phyloP scores from a whole-genome alignment of 2,888 invertebrate genomes.

The Patella ulyssiponensis region DNA sequence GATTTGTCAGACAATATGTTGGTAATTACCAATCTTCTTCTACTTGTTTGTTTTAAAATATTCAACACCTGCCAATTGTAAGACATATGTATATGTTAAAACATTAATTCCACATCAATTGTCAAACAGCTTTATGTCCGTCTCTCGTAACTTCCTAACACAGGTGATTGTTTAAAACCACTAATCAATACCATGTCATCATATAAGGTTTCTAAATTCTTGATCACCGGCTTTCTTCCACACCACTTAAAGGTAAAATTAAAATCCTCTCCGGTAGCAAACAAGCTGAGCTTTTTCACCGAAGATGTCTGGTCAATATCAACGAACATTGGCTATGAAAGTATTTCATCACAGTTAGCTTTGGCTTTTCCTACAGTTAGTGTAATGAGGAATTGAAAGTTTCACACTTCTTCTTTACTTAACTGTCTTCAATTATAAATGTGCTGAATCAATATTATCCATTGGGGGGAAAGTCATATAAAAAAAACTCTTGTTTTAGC shows the following conservation, averaged over 20 bases:
- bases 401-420: not conserved
- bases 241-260: constrained; percentile 4
- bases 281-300: not conserved
- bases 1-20: not conserved
- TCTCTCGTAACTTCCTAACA: too few relatives aligned
- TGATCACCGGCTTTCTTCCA: not conserved
- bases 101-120: constrained; percentile 12
- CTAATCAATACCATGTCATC: too few relatives aligned
- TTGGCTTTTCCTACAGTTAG: not conserved
- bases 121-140: constrained; percentile 1
- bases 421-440: not conserved
- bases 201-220: not conserved
- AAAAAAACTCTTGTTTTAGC: too few relatives aligned
- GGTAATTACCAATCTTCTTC: not conserved
- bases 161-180: too few relatives aligned
- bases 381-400: not conserved
- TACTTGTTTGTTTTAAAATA: not conserved
- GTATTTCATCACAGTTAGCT: constrained; percentile 1
- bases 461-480: not conserved
- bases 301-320: not conserved
- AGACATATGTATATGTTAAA: not conserved
- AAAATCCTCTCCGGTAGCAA: not conserved
- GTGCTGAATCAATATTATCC: constrained; percentile 3
- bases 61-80: not conserved
- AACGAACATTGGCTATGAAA: not conserved